A percentile compares a stretch with the other conserved stretches of the same genome.
These are phyloP conservation scores for Eumerus sabulonum DNA, from an alignment of 2,888 invertebrate species.

Conservation along the genomic window DNA sequence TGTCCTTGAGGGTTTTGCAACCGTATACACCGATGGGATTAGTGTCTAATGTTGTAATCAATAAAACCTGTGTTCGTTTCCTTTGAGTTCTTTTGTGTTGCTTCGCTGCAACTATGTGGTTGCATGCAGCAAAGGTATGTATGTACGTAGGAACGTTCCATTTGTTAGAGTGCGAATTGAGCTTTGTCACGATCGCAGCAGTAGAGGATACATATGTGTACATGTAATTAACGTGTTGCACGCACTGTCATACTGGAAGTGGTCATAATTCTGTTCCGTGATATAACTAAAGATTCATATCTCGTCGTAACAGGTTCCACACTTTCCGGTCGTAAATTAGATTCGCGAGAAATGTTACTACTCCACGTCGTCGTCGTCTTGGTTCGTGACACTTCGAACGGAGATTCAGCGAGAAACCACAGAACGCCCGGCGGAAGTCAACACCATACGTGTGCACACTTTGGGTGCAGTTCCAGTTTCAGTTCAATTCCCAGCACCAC, in stretches of 20 bases:
- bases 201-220: slow-evolving; percentile 29
- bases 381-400: slow-evolving; percentile 38
- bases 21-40: slow-evolving; percentile 48
- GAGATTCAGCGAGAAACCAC: slow-evolving; percentile 42
- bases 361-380: slow-evolving; percentile 19
- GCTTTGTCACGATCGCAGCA: slow-evolving; percentile 54
- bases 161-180: slow-evolving; percentile 55
- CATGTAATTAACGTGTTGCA: slow-evolving; percentile 52
- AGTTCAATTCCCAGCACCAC: slow-evolving; percentile 3
- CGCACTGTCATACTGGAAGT: slow-evolving; percentile 28
- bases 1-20: slow-evolving; percentile 54
- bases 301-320: slow-evolving; percentile 47
- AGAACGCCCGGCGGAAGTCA: slow-evolving; percentile 19
- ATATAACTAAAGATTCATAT: slow-evolving; percentile 26
- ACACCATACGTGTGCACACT: slow-evolving; percentile 6
- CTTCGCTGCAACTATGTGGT: slow-evolving; percentile 32
- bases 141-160: slow-evolving; percentile 3
- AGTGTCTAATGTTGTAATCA: slow-evolving; percentile 58
- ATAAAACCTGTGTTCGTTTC: slow-evolving; percentile 48
- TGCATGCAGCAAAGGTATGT: slow-evolving; percentile 44
- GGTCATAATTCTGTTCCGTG: too few species aligned
- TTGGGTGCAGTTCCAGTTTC: slow-evolving; percentile 20
- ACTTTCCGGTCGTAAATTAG: slow-evolving; percentile 42
- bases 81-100: slow-evolving; percentile 17
- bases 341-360: too few species aligned